phyloP scores from a whole-genome alignment of 2,113 vertebrate genomes.

The Orientallactaga bullata region DNA sequence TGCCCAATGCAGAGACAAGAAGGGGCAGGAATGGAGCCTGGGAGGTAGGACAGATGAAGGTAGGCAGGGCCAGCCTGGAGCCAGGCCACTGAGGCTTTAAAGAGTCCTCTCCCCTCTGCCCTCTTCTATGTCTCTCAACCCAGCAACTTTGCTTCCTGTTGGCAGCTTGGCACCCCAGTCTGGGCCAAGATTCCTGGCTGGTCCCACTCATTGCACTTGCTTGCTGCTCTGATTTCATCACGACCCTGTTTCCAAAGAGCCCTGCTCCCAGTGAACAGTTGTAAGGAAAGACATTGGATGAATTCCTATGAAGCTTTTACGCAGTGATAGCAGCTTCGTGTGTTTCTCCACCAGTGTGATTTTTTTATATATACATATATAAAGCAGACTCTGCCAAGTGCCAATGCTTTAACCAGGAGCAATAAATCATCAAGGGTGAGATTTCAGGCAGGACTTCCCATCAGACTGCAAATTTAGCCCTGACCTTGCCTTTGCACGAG shows the following conservation, averaged over 20 bases:
- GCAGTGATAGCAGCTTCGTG: not conserved
- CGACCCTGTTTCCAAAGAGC: not conserved
- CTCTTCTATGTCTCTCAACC: not conserved
- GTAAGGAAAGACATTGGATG: constrained; percentile 8
- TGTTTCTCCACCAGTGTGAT: not conserved
- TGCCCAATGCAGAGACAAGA: not conserved
- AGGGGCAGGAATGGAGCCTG: too few species aligned
- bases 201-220: not conserved
- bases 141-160: not conserved
- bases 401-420: constrained; percentile 14
- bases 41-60: not conserved
- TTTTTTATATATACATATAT: constrained; percentile 8
- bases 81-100: accelerated
- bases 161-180: not conserved
- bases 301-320: not conserved
- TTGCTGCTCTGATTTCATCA: not conserved
- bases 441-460: constrained; percentile 38
- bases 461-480: not conserved
- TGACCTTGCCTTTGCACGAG: not conserved
- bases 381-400: not conserved
- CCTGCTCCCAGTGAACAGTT: not conserved
- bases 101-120: not conserved
- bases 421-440: constrained; percentile 22
- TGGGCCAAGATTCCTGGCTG: not conserved
- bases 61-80: not conserved